These are phyloP conservation scores for Temnothorax ravouxi DNA, from an alignment of 2,888 invertebrate genomes.

Conservation along the genomic window DNA sequence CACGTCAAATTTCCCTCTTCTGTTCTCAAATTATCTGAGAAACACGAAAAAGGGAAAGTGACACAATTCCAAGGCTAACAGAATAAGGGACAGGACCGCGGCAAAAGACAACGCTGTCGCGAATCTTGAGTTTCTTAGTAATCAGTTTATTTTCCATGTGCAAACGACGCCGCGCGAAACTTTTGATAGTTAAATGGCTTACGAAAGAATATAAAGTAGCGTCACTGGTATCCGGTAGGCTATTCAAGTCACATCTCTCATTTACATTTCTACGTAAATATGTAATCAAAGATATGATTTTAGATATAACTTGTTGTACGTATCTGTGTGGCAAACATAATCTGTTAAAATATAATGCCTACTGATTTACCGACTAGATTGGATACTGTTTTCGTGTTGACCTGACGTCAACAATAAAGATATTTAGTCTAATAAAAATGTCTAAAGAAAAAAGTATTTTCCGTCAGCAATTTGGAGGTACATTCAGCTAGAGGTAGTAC, in stretches of 20 bases:
- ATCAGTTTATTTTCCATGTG: slow-evolving; percentile 21
- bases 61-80: slow-evolving; percentile 23
- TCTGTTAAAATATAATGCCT: slow-evolving; percentile 4
- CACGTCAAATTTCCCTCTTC: slow-evolving; percentile 10
- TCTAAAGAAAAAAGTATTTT: not conserved
- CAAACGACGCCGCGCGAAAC: slow-evolving; percentile 8
- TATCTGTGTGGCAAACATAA: not conserved
- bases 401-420: not conserved
- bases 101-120: not conserved
- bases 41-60: slow-evolving; percentile 37
- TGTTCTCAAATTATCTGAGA: slow-evolving; percentile 3
- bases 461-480: not conserved
- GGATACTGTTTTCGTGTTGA: not conserved
- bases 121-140: not conserved
- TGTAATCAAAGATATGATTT: slow-evolving; percentile 4
- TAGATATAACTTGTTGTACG: not conserved
- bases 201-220: slow-evolving; percentile 29
- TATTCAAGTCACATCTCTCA: not conserved
- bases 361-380: slow-evolving; percentile 1
- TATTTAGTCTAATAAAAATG: not conserved
- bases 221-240: not conserved
- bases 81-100: not conserved
- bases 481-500: not conserved
- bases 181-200: slow-evolving; percentile 6
- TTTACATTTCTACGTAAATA: not conserved